Conservation (phyloP, 1,140 invertebrate genomes). For the Hycleus cichorii region DNA sequence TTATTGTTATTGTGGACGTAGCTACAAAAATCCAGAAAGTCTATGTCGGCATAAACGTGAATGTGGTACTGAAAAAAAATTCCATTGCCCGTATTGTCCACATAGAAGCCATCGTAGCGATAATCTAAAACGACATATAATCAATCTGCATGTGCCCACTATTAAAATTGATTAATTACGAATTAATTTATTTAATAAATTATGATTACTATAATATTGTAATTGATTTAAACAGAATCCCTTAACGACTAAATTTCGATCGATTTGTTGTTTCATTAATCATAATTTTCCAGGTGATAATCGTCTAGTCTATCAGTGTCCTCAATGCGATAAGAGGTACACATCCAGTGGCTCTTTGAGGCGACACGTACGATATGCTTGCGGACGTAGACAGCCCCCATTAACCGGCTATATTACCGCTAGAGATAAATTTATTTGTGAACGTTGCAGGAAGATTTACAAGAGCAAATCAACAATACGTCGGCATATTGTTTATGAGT, state of each 20-base stretch:
- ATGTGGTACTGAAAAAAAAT: slow-evolving; percentile 14
- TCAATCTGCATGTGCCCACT: background rate
- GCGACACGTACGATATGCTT: slow-evolving; percentile 47
- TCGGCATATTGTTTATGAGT: slow-evolving; percentile 50
- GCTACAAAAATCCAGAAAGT: slow-evolving; percentile 11
- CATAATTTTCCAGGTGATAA: no score
- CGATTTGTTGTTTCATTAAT: no score
- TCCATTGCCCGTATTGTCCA: slow-evolving; percentile 16
- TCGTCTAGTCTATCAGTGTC: slow-evolving; percentile 41
- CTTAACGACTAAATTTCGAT: no score
- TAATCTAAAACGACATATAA: slow-evolving; percentile 11
- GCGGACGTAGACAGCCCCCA: slow-evolving; percentile 45
- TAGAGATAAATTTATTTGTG: slow-evolving; percentile 34
- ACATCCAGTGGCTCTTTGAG: slow-evolving; percentile 45
- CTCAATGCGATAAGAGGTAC: slow-evolving; percentile 48
- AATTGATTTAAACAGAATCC: no score
- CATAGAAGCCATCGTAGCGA: slow-evolving; percentile 23
- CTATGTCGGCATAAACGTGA: slow-evolving; percentile 6
- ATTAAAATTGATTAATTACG: background rate
- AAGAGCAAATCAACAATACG: slow-evolving; percentile 42
- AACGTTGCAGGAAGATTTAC: slow-evolving; percentile 46
- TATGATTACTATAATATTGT: no score
- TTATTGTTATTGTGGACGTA: slow-evolving; percentile 5
- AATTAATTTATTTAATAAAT: no score
- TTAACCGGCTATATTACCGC: slow-evolving; percentile 26